These are phyloP conservation scores for Acronicta aceris DNA, from an alignment of 2,888 invertebrate genomes.

Conservation along the genomic window DNA sequence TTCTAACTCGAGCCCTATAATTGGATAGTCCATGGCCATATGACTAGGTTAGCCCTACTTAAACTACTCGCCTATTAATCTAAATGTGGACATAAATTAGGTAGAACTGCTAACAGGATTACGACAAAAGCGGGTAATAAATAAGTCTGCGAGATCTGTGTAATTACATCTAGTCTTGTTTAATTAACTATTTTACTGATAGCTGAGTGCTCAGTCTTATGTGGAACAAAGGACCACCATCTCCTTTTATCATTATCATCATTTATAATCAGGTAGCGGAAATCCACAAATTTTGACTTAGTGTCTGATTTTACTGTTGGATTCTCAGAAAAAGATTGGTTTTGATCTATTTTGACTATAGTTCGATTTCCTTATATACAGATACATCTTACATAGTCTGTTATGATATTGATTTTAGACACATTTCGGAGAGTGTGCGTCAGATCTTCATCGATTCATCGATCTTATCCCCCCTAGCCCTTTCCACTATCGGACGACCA, in stretches of 20 bases:
- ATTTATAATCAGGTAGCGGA: background rate
- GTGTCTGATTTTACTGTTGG: no score
- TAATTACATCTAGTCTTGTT: slow-evolving; percentile 41
- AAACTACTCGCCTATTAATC: slow-evolving; percentile 13
- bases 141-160: slow-evolving; percentile 34
- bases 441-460: no score
- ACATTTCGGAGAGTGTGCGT: no score
- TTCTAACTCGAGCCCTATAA: background rate
- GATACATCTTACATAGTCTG: no score
- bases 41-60: no score
- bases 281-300: background rate
- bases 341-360: no score
- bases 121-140: slow-evolving; percentile 37
- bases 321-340: no score
- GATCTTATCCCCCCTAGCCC: no score
- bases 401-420: no score
- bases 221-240: slow-evolving; percentile 22
- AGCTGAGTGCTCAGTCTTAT: slow-evolving; percentile 5
- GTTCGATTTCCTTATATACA: no score
- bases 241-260: background rate
- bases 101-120: slow-evolving; percentile 20
- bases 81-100: slow-evolving; percentile 20
- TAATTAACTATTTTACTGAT: slow-evolving; percentile 34
- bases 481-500: no score
- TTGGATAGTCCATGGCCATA: no score